phyloP scores from a whole-genome alignment of 2,797 vertebrate species.

The Chrysocyon brachyurus region DNA sequence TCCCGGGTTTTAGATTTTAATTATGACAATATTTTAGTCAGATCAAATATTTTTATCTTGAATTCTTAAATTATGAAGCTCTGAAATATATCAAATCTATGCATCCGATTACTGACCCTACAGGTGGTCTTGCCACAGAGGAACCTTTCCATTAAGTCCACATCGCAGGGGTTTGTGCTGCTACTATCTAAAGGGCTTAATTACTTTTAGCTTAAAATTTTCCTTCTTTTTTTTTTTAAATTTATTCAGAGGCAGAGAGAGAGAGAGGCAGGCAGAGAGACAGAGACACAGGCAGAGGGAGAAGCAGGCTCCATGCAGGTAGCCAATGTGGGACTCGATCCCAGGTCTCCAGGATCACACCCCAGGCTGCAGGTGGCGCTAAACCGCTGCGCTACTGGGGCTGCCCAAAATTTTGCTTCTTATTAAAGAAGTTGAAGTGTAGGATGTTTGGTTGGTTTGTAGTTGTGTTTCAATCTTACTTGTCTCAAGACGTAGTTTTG shows the following conservation, averaged over 20 bases:
- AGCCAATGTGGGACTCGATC: too few relatives aligned
- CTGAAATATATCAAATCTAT: not conserved
- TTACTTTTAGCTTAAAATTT: not conserved
- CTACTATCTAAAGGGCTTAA: not conserved
- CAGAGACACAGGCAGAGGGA: too few relatives aligned
- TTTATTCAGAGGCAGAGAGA: too few relatives aligned
- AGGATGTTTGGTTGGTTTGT: not conserved
- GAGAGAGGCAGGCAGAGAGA: too few relatives aligned
- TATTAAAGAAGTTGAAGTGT: not conserved
- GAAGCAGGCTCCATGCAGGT: too few relatives aligned
- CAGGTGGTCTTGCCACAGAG: not conserved
- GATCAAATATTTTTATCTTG: not conserved
- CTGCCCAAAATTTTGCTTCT: not conserved
- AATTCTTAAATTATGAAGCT: not conserved
- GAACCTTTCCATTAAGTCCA: not conserved
- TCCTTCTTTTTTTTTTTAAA: not conserved
- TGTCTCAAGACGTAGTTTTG: constrained; percentile 6
- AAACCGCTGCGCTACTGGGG: too few relatives aligned
- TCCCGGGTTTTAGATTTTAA: not conserved
- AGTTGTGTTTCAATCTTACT: constrained; percentile 27
- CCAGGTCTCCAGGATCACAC: too few relatives aligned
- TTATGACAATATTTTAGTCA: not conserved
- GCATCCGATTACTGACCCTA: not conserved
- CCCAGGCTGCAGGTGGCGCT: too few relatives aligned
- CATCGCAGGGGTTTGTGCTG: not conserved